Conservation (phyloP, 2,888 invertebrate species). For the Erebia epiphron region DNA sequence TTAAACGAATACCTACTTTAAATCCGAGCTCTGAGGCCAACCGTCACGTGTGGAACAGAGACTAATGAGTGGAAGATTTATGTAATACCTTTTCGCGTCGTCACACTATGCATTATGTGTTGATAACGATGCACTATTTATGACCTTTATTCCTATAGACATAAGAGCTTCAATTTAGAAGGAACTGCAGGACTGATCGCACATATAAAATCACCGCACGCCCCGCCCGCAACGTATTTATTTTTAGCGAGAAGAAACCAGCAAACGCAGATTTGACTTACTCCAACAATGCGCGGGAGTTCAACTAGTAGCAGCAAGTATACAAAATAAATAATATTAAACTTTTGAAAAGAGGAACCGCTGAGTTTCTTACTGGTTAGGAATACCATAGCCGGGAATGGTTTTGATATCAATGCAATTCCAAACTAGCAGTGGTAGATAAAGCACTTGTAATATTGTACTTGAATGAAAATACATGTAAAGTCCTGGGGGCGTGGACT, state of each 20-base stretch:
- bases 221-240: not conserved
- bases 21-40: constrained; percentile 21
- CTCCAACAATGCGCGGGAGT: too few relatives aligned
- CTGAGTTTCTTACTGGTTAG: too few relatives aligned
- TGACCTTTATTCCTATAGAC: constrained; percentile 5
- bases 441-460: too few relatives aligned
- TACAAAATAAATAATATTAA: too few relatives aligned
- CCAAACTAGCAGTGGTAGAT: too few relatives aligned
- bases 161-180: constrained; percentile 2
- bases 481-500: too few relatives aligned
- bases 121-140: constrained; percentile 3
- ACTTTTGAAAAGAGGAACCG: too few relatives aligned
- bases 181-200: not conserved
- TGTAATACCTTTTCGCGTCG: constrained; percentile 30
- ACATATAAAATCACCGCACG: not conserved
- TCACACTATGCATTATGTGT: constrained; percentile 23
- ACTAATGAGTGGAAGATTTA: constrained; percentile 40
- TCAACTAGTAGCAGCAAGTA: too few relatives aligned
- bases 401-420: too few relatives aligned
- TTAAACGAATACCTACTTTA: not conserved
- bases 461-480: too few relatives aligned
- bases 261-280: too few relatives aligned
- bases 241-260: not conserved
- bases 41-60: constrained; percentile 27
- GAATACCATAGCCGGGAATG: too few relatives aligned